Evolutionary conservation across 2,113 vertebrate genomes (phyloP).

Genomic region (Edolisoma coerulescens): DNA sequence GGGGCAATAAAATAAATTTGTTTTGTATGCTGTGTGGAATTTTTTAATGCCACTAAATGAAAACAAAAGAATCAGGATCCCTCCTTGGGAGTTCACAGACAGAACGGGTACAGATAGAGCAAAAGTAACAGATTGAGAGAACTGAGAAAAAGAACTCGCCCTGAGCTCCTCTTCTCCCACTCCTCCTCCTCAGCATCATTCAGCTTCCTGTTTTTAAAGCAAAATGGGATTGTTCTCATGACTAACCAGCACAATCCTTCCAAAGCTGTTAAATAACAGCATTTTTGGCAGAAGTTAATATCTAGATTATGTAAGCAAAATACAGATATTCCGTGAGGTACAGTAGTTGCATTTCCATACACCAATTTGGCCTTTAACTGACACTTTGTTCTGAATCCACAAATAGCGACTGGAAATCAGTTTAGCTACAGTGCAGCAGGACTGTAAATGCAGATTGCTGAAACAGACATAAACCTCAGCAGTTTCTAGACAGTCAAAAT

Average conservation of each 20-base stretch:
- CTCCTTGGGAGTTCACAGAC: constrained; percentile 1
- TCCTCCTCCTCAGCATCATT: neutral
- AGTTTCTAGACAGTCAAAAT: neutral
- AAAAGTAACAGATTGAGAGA: neutral
- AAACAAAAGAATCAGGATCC: constrained; percentile 19
- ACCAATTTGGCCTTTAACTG: neutral
- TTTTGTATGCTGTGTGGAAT: neutral
- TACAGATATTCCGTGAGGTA: neutral
- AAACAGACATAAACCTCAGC: neutral
- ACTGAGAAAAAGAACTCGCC: neutral
- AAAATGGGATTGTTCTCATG: neutral
- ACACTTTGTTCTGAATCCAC: neutral
- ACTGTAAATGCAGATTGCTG: neutral
- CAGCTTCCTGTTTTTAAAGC: neutral
- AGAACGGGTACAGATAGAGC: neutral
- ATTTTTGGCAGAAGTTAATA: neutral
- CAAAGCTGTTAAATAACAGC: neutral
- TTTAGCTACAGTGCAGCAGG: neutral
- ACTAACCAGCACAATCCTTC: neutral
- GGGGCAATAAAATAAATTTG: constrained; percentile 44
- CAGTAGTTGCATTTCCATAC: neutral
- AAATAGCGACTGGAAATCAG: neutral
- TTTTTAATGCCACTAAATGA: constrained; percentile 33
- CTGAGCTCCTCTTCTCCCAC: neutral
- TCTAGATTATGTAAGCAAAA: neutral